Conservation (phyloP, 2,797 vertebrate genomes). For the Gambusia yucatana region DNA sequence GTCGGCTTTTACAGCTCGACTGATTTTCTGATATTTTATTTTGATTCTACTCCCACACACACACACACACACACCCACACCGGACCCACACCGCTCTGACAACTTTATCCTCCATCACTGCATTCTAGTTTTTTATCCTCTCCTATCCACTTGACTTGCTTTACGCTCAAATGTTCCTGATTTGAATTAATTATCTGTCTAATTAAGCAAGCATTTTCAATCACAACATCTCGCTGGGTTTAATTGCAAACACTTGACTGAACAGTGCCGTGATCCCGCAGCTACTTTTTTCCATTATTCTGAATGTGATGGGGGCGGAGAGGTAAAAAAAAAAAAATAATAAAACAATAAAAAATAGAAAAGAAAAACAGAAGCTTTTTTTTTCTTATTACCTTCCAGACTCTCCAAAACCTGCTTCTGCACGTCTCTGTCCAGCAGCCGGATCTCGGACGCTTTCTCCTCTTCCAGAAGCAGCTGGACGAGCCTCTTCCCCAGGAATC, state of each 20-base stretch:
- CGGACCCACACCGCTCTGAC: neutral
- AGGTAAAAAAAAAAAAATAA: no score
- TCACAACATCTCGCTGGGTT: no score
- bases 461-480: constrained; percentile 86
- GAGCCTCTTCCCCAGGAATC: constrained; percentile 90
- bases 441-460: constrained; percentile 84
- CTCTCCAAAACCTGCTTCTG: constrained; percentile 62
- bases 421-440: constrained; percentile 86
- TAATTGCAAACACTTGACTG: no score
- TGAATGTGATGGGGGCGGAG: no score
- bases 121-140: neutral
- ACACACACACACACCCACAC: no score
- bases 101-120: neutral
- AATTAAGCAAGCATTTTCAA: neutral
- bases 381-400: constrained; percentile 75
- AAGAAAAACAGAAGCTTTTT: no score
- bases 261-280: no score
- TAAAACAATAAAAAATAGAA: no score
- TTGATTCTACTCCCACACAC: no score
- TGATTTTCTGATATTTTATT: neutral
- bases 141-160: neutral
- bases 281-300: no score
- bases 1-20: neutral
- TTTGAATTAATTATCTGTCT: neutral
- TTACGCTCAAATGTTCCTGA: neutral